Evolutionary conservation across 2,797 vertebrate genomes (phyloP).

Genomic region (Chrysocyon brachyurus): DNA sequence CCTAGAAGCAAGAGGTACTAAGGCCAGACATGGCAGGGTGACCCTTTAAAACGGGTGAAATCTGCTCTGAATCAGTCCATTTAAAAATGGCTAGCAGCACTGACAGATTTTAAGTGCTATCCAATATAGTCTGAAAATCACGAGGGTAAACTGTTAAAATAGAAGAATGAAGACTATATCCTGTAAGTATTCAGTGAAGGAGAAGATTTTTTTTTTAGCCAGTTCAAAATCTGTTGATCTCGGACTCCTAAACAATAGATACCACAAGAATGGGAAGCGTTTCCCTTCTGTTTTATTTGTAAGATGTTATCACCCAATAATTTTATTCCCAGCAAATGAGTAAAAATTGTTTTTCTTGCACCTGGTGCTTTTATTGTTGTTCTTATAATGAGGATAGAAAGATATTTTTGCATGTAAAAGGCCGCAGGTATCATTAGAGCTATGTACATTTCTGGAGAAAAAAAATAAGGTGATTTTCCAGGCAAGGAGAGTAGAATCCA

Average conservation of each 20-base stretch:
- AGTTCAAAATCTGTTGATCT: background rate
- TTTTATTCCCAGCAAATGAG: background rate
- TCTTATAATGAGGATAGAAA: background rate
- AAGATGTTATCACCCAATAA: background rate
- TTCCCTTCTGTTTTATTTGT: background rate
- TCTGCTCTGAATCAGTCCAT: background rate
- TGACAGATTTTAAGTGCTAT: background rate
- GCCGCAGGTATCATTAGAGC: background rate
- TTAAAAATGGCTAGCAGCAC: background rate
- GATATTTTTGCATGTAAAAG: background rate
- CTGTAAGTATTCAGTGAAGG: background rate
- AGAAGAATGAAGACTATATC: background rate
- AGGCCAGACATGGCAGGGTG: background rate
- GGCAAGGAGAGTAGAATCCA: background rate
- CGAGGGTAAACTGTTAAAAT: background rate
- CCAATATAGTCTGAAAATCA: background rate
- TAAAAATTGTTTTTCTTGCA: background rate
- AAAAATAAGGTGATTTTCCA: background rate
- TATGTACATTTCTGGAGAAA: background rate
- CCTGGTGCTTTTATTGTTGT: background rate
- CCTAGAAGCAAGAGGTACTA: background rate
- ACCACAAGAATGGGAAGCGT: background rate
- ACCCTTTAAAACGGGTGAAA: background rate
- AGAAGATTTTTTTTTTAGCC: background rate
- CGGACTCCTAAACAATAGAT: background rate